Conservation (phyloP, 2,888 invertebrate species). For the Cheiracanthium punctorium region DNA sequence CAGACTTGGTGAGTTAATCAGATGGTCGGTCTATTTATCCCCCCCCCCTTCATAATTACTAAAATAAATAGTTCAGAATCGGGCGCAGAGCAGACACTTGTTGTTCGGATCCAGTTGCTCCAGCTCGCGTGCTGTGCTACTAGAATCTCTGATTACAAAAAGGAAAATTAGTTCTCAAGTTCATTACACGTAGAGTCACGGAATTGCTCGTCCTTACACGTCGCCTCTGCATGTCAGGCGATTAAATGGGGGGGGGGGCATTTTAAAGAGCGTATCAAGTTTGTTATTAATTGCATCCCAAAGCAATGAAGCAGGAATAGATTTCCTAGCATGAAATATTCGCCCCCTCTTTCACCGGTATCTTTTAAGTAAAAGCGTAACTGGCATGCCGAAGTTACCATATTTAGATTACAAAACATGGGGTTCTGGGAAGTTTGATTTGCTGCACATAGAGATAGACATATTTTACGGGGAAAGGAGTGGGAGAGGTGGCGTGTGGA, state of each 20-base stretch:
- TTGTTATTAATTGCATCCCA: conserved; percentile 13
- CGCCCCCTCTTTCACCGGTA: background rate
- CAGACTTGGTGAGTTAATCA: conserved; percentile 67
- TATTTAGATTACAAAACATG: conserved; percentile 7
- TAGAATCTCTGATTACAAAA: conserved; percentile 14
- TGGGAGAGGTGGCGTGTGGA: background rate
- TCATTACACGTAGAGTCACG: conserved; percentile 18
- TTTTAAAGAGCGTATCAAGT: conserved; percentile 15
- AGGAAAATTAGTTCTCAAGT: conserved; percentile 10
- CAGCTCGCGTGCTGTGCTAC: background rate
- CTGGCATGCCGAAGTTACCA: background rate
- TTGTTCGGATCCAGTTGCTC: conserved; percentile 45
- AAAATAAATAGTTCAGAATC: conserved; percentile 65
- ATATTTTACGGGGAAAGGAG: background rate
- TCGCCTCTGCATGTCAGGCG: conserved; percentile 7
- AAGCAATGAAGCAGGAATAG: conserved; percentile 15
- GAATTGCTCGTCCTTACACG: conserved; percentile 13
- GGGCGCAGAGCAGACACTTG: conserved; percentile 50
- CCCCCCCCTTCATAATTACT: conserved; percentile 51
- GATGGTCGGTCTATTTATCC: conserved; percentile 62
- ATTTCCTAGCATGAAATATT: conserved; percentile 7
- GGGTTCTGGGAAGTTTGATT: conserved; percentile 5
- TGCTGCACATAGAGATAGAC: background rate
- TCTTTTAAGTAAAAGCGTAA: background rate
- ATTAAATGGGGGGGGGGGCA: background rate